Evolutionary conservation across 2,888 invertebrate species (phyloP).

Genomic region (Onchidella celtica): DNA sequence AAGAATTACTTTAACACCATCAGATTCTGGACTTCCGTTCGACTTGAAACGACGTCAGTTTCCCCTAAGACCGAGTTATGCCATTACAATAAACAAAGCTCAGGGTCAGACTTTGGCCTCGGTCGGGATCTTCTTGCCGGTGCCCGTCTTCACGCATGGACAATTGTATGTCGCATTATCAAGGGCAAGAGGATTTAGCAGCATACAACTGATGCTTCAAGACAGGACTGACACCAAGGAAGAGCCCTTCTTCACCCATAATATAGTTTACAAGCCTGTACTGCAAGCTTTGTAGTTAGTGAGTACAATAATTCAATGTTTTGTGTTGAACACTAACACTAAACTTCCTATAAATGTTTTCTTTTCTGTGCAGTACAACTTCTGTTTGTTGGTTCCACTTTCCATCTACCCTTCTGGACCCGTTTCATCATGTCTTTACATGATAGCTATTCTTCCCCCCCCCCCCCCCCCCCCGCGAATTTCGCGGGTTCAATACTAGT

Average conservation of each 20-base stretch:
- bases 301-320: neutral
- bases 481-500: too few relatives aligned
- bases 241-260: neutral
- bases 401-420: neutral
- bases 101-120: neutral
- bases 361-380: neutral
- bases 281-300: neutral
- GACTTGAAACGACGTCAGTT: neutral
- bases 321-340: neutral
- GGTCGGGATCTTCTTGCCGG: neutral
- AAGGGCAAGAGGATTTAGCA: neutral
- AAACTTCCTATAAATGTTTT: neutral
- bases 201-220: neutral
- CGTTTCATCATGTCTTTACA: too few relatives aligned
- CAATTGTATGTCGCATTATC: neutral
- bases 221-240: neutral
- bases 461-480: too few relatives aligned
- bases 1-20: neutral
- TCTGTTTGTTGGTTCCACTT: neutral
- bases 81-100: neutral
- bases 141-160: conserved; percentile 1
- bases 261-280: neutral
- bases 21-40: neutral
- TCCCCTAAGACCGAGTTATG: neutral
- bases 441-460: too few relatives aligned